Conservation (phyloP, 2,888 invertebrate genomes). For the Elegia similella region DNA sequence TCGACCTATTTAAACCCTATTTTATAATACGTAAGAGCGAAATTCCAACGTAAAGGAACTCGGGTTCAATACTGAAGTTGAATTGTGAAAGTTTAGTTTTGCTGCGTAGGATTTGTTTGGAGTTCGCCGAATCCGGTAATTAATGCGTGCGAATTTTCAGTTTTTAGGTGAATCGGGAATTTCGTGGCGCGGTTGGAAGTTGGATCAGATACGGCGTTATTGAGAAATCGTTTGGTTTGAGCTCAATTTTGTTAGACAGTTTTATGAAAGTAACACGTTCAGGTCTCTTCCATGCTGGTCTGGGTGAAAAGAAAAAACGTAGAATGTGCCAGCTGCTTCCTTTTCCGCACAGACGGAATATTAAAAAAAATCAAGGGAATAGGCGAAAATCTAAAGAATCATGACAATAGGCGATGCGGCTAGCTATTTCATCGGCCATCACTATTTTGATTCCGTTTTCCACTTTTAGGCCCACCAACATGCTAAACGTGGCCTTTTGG, state of each 20-base stretch:
- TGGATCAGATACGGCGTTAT: neutral
- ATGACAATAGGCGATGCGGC: too few relatives aligned
- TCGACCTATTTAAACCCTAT: neutral
- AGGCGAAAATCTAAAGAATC: too few relatives aligned
- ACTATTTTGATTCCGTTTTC: too few relatives aligned
- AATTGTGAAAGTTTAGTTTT: conserved; percentile 70
- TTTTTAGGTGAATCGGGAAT: conserved; percentile 30
- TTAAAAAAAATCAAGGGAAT: too few relatives aligned
- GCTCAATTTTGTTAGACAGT: neutral
- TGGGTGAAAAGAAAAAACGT: too few relatives aligned
- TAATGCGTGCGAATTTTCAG: conserved; percentile 48
- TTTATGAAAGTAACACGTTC: too few relatives aligned
- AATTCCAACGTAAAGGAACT: conserved; percentile 33
- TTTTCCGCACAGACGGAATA: too few relatives aligned
- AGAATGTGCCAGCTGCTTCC: too few relatives aligned
- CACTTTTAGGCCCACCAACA: too few relatives aligned
- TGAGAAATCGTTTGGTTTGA: neutral
- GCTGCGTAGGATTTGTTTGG: conserved; percentile 67
- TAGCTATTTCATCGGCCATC: too few relatives aligned
- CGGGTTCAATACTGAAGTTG: conserved; percentile 71
- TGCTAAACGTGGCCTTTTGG: too few relatives aligned
- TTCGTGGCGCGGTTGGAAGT: neutral
- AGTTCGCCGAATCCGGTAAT: conserved; percentile 69
- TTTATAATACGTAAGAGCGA: conserved; percentile 33
- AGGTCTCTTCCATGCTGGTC: too few relatives aligned